phyloP scores from a whole-genome alignment of 2,113 vertebrate species.

The Channa maculata region DNA sequence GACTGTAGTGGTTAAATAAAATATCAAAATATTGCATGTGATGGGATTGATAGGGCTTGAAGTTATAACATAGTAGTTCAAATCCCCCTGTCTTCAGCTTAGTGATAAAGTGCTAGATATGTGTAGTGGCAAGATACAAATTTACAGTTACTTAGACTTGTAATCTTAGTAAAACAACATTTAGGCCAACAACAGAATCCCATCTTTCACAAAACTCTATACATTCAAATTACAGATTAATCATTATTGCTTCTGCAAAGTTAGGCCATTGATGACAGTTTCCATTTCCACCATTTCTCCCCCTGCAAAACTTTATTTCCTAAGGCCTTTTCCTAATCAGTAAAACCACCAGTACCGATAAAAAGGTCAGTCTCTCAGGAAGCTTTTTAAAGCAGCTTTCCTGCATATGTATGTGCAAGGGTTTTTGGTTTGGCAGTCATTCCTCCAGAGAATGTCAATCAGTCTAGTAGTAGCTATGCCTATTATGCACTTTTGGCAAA shows the following conservation, averaged over 20 bases:
- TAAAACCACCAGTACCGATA: constrained; percentile 10
- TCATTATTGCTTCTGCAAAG: too few species aligned
- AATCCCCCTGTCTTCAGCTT: too few species aligned
- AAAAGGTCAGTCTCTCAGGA: constrained; percentile 11
- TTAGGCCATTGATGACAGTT: background rate
- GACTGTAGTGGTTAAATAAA: background rate
- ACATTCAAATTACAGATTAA: too few species aligned
- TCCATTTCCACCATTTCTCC: background rate
- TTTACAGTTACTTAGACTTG: too few species aligned
- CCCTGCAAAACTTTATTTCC: background rate
- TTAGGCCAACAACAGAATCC: too few species aligned
- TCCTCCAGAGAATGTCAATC: constrained; percentile 1
- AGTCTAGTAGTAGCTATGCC: constrained; percentile 20
- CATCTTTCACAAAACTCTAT: too few species aligned
- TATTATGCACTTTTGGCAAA: constrained; percentile 45
- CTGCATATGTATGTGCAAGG: constrained; percentile 27
- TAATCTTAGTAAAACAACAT: too few species aligned
- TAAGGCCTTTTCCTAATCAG: background rate
- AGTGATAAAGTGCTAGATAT: too few species aligned
- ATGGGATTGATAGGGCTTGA: background rate
- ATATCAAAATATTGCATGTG: background rate
- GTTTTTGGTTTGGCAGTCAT: constrained; percentile 53
- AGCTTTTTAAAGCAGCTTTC: constrained; percentile 17
- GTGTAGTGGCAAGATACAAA: too few species aligned
- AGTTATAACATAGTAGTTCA: too few species aligned